phyloP scores from a whole-genome alignment of 2,888 invertebrate species.

The Lepas anatifera region DNA sequence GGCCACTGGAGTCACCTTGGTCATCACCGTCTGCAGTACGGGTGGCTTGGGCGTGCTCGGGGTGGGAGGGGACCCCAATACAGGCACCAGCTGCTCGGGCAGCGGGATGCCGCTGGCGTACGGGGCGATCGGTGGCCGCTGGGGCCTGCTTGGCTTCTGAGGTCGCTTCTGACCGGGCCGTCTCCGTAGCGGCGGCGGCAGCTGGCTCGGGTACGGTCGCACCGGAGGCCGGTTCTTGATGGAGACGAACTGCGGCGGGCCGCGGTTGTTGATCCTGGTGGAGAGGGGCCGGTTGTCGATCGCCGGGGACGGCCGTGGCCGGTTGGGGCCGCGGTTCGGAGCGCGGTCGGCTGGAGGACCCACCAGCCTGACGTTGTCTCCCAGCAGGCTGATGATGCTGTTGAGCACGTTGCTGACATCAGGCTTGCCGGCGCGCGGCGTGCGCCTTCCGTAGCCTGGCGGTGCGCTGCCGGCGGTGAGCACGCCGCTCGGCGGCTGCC shows the following conservation, averaged over 20 bases:
- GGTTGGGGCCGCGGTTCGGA: background rate
- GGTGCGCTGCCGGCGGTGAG: background rate
- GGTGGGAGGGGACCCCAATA: background rate
- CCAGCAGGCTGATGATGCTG: slow-evolving; percentile 11
- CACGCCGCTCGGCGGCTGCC: background rate
- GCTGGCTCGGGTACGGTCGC: slow-evolving; percentile 5
- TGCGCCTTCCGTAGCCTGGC: background rate
- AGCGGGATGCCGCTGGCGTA: background rate
- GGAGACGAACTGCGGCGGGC: slow-evolving; percentile 41
- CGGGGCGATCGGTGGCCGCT: slow-evolving; percentile 1
- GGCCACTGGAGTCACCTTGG: too few relatives aligned
- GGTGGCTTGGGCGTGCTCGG: background rate
- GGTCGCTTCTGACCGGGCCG: background rate
- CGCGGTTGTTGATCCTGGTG: slow-evolving; percentile 68
- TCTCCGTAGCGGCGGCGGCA: slow-evolving; percentile 1
- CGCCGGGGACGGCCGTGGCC: background rate
- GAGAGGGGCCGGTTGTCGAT: slow-evolving; percentile 18
- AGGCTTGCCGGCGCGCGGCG: background rate
- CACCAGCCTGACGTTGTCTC: background rate
- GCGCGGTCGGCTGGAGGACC: slow-evolving; percentile 4
- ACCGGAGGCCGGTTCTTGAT: background rate
- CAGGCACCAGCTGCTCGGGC: slow-evolving; percentile 4
- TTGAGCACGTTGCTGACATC: slow-evolving; percentile 2
- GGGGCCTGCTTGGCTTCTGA: background rate
- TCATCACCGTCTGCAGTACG: background rate